Conservation (phyloP, 2,113 vertebrate genomes). For the Peromyscus polionotus region DNA sequence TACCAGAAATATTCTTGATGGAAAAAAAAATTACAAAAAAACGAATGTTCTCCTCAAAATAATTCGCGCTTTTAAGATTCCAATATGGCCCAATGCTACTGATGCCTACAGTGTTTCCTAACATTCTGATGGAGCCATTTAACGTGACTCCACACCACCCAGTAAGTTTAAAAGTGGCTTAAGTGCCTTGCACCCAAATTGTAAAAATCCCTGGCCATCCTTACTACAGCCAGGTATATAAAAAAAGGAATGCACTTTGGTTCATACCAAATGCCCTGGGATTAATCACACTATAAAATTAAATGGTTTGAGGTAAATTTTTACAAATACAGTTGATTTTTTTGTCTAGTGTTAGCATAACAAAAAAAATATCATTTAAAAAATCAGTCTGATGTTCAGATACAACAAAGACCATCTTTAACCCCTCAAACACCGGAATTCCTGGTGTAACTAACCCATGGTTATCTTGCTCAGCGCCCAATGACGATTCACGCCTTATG, state of each 20-base stretch:
- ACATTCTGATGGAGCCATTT: conserved; percentile 87
- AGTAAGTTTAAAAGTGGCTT: conserved; percentile 90
- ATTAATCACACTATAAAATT: conserved; percentile 92
- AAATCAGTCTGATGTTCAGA: conserved; percentile 88
- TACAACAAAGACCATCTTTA: conserved; percentile 88
- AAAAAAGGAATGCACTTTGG: conserved; percentile 99
- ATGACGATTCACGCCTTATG: conserved; percentile 84
- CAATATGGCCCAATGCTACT: conserved; percentile 90
- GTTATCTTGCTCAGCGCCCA: conserved; percentile 71
- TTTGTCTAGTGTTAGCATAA: conserved; percentile 88
- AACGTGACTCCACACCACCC: conserved; percentile 86
- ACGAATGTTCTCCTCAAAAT: conserved; percentile 85
- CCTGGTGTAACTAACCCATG: conserved; percentile 75
- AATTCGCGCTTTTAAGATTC: conserved; percentile 86
- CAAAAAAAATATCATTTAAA: conserved; percentile 84
- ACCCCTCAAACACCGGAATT: conserved; percentile 83
- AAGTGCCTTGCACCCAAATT: conserved; percentile 91
- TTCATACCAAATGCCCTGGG: conserved; percentile 99
- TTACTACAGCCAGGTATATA: conserved; percentile 90
- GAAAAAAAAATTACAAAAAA: conserved; percentile 84
- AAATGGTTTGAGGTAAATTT: conserved; percentile 92
- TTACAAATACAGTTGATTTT: conserved; percentile 90
- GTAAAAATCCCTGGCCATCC: conserved; percentile 90
- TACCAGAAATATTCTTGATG: conserved; percentile 84
- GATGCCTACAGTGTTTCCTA: conserved; percentile 85